Evolutionary conservation across 2,888 invertebrate genomes (phyloP).

Genomic region (Acleris literana): DNA sequence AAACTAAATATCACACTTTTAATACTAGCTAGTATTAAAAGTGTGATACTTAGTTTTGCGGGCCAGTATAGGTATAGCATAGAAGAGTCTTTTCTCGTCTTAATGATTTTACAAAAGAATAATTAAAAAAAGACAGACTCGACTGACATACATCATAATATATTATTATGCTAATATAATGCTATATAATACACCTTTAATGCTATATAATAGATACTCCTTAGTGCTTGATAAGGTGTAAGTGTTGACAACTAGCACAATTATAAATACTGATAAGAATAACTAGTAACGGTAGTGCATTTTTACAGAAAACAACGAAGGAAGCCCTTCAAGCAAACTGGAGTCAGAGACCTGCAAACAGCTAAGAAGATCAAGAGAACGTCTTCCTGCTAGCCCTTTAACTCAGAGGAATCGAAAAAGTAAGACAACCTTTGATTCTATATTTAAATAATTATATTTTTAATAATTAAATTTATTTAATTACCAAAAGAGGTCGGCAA

Average conservation of each 20-base stretch:
- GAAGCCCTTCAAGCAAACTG: constrained; percentile 67
- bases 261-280: neutral
- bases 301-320: constrained; percentile 70
- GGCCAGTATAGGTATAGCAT: too few relatives aligned
- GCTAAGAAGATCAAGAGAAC: constrained; percentile 71
- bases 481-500: neutral
- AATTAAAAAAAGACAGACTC: too few relatives aligned
- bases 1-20: too few relatives aligned
- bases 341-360: constrained; percentile 70
- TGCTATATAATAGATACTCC: neutral
- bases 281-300: neutral
- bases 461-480: neutral
- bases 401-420: constrained; percentile 74
- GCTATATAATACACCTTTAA: too few relatives aligned
- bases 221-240: neutral
- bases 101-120: too few relatives aligned
- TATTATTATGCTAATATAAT: too few relatives aligned
- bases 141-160: too few relatives aligned
- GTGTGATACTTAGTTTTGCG: too few relatives aligned
- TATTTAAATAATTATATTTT: neutral
- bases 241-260: neutral
- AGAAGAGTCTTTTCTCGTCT: too few relatives aligned
- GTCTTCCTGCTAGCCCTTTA: constrained; percentile 72
- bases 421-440: constrained; percentile 45
- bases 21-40: too few relatives aligned